Evolutionary conservation across 2,113 vertebrate species (phyloP), one percentile per base, ranked within the genome.

Genomic region (Muntiacus muntjak): DNA sequence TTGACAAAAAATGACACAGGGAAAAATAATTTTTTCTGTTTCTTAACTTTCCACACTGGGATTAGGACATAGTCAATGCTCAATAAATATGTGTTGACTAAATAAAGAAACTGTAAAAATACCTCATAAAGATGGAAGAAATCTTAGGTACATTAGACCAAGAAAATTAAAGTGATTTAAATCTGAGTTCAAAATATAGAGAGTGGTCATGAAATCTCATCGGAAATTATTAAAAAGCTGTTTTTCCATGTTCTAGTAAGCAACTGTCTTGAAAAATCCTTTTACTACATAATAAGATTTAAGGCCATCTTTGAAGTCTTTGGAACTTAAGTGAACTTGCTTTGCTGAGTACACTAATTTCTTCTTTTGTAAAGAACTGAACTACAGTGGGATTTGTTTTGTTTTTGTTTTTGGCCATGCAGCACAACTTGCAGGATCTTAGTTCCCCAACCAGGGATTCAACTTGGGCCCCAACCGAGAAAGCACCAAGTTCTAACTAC

Each of bases 41-140:
- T 81, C 71, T 86, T 14, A 81, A 82, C 74, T 87, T 95, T 79
- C 81, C 6, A 54, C 9, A 15, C 17, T 85, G 45, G 54, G 47
- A n/a, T 25, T 79, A 28, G 43, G 23, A 60, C 86, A 92, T 33
- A 58, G 50, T 74, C 62, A 94, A 25, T 94, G 6, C 52, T 92
- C 57, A 83, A 78, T 91, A 64, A 96, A 74, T 76, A 40, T 7
- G 4, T 87, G 10, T 40, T 82, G 74, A 82, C 26, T 91, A 87
- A 91, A 82, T 54, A 76, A 96, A 33, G 28, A 57, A 82, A 87
- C 55, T 96, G 16, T 57, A 84, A 88, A 94, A 96, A 50, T 82
- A 81, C 10, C 30, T 87, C 47, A 40, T 91, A 54, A 91, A 87
- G 13, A 50, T 26, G 43, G 57, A 84, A 50, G 76, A 58, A 62